Evolutionary conservation across 2,113 vertebrate genomes (phyloP).

Genomic region (Phoenicopterus ruber): DNA sequence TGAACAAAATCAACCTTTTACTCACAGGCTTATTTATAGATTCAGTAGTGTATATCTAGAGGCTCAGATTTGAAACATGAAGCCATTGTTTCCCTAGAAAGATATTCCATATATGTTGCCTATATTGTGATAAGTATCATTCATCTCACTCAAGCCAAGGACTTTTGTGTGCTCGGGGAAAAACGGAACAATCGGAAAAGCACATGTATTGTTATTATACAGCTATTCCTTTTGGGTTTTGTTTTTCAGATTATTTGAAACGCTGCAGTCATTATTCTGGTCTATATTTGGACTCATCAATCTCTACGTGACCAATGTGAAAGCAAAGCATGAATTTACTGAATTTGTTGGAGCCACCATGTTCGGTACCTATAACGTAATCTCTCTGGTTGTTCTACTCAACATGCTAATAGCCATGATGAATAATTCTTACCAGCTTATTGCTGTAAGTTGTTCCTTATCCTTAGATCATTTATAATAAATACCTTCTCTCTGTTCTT

Average conservation of each 20-base stretch:
- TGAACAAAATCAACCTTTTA: background rate
- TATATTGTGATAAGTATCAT: background rate
- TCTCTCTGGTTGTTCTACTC: constrained; percentile 96
- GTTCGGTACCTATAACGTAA: constrained; percentile 97
- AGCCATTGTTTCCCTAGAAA: background rate
- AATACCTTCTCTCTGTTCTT: background rate
- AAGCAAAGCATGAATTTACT: constrained; percentile 88
- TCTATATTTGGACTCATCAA: constrained; percentile 96
- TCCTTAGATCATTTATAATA: background rate
- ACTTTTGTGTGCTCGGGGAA: background rate
- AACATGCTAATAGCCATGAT: constrained; percentile 99
- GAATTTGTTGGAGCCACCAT: constrained; percentile 96
- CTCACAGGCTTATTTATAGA: background rate
- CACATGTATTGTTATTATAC: background rate
- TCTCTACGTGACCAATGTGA: constrained; percentile 92
- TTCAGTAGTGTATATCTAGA: background rate
- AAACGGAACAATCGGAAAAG: background rate
- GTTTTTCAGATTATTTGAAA: constrained; percentile 90
- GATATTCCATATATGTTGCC: background rate
- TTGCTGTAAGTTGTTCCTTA: constrained; percentile 84
- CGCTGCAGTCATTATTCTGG: constrained; percentile 95
- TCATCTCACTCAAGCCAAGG: background rate
- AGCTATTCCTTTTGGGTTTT: background rate
- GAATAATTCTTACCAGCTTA: constrained; percentile 99
- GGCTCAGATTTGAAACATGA: background rate